Base-by-base conservation (phyloP, 2,888 invertebrate genomes). In the Crocallis elinguaria region DNA sequence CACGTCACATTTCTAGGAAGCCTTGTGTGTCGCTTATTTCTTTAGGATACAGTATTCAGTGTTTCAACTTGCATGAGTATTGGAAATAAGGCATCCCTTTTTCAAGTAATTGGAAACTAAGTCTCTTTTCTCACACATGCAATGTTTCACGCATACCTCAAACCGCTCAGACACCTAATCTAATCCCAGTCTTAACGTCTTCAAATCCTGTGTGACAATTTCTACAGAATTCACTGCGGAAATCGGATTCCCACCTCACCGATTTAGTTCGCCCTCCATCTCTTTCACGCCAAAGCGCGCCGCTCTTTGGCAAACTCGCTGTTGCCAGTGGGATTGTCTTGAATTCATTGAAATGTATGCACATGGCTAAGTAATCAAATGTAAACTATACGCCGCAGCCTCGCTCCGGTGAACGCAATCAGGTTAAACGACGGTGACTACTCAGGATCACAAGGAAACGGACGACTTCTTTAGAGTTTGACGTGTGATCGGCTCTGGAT, bases 261-360 rank as follows among this genome's bases (percentile, higher is more conserved):
- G 50, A 48, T 49, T 50, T 43, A 11, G 41, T 41, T n/a, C n/a
- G 41, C 56, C 43, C 41, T 41, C 33, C 33, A 41, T 39, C 42
- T 44, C 52, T 49, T 49, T 39, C 17, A 13, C 29, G n/a, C 19
- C 49, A 52, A 49, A 49, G 49, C 30, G 45, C 13, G 38, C 32
- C 29, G 54, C 33, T 41, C 44, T 55, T 54, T 50, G 57, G 39
- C 45, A 43, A 45, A 36, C 46, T 56, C 60, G 53, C 52, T 60
- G 54, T 16, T 1, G 30, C 46, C 60, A 63, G 60, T 54, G 57
- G 54, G 62, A 60, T 59, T 60, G 61, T 50, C 52, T 45, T 30
- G 59, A 57, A 61, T 63, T 41, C 53, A 66, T 67, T 67, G 66
- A 63, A 69, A 75, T 73, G 64, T 73, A 75, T 74, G 75, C 71